Evolutionary conservation across 2,113 vertebrate species (phyloP).

Genomic region (Muntiacus muntjak): DNA sequence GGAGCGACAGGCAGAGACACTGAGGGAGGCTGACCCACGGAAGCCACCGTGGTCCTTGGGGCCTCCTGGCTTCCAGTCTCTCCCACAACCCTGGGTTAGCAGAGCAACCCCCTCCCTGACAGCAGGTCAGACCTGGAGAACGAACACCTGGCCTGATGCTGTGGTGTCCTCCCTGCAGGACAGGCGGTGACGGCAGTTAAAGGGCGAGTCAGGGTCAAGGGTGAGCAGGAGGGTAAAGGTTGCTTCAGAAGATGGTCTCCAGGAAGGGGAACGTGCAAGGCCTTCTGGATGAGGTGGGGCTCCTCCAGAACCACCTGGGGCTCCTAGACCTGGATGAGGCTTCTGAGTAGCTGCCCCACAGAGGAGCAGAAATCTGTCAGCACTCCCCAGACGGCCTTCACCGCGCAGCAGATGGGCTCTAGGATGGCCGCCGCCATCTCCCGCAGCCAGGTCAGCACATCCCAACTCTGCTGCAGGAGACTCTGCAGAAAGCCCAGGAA

Average conservation of each 20-base stretch:
- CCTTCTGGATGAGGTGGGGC: no score
- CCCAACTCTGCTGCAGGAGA: fast-evolving
- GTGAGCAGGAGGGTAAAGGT: neutral
- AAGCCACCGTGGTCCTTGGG: neutral
- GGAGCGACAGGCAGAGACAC: neutral
- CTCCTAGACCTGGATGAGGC: no score
- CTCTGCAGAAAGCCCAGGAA: no score
- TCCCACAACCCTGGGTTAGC: no score
- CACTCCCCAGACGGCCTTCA: no score
- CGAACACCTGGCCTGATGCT: neutral
- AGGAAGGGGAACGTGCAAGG: fast-evolving
- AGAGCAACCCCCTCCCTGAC: neutral
- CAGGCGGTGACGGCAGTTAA: neutral
- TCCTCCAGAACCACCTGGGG: no score
- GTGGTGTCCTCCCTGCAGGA: neutral
- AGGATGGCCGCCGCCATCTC: fast-evolving
- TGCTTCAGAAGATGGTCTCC: no score
- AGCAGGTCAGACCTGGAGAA: neutral
- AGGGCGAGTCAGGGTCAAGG: neutral
- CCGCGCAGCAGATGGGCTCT: fast-evolving
- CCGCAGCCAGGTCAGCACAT: no score
- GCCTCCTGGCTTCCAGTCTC: no score
- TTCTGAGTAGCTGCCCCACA: no score
- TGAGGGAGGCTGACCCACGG: neutral
- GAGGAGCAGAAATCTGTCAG: fast-evolving